These are phyloP conservation scores for Solea senegalensis DNA, from an alignment of 2,113 vertebrate genomes.

Conservation along the genomic window DNA sequence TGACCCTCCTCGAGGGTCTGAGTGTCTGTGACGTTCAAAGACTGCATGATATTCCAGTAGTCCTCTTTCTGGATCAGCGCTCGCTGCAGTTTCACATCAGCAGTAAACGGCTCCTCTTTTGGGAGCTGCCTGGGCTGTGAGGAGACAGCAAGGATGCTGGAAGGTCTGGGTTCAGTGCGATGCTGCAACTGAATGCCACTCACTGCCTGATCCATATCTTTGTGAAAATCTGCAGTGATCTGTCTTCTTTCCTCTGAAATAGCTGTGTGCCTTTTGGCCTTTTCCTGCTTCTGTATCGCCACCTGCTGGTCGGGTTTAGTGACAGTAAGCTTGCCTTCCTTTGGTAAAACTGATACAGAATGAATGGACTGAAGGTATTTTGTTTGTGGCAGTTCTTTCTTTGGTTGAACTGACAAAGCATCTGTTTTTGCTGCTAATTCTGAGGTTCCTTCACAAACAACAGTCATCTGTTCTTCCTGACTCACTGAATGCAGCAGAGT, in stretches of 20 bases:
- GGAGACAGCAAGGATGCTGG: conserved; percentile 63
- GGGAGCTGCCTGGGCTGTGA: conserved; percentile 68
- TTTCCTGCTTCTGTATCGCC: conserved; percentile 77
- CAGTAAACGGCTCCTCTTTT: conserved; percentile 76
- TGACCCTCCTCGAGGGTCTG: conserved; percentile 73
- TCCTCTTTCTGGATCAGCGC: conserved; percentile 81
- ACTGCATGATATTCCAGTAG: conserved; percentile 73
- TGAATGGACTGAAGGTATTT: conserved; percentile 77
- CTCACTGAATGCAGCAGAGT: conserved; percentile 67
- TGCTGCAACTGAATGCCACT: conserved; percentile 46
- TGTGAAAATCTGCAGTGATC: conserved; percentile 69
- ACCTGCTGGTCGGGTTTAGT: conserved; percentile 67
- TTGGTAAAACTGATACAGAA: conserved; percentile 66
- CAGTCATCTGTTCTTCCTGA: conserved; percentile 70
- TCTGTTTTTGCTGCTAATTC: conserved; percentile 52
- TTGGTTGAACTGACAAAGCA: conserved; percentile 44
- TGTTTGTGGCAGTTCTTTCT: conserved; percentile 63
- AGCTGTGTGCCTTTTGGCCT: conserved; percentile 55
- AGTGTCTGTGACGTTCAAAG: conserved; percentile 74
- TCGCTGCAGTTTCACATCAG: conserved; percentile 65
- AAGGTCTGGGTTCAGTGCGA: conserved; percentile 62
- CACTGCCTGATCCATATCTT: conserved; percentile 65
- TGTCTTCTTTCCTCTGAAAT: conserved; percentile 72
- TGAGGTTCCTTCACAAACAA: conserved; percentile 64
- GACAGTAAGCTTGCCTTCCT: conserved; percentile 75